These are phyloP conservation scores for Python bivittatus DNA, from an alignment of 2,113 vertebrate species.

Conservation along the genomic window DNA sequence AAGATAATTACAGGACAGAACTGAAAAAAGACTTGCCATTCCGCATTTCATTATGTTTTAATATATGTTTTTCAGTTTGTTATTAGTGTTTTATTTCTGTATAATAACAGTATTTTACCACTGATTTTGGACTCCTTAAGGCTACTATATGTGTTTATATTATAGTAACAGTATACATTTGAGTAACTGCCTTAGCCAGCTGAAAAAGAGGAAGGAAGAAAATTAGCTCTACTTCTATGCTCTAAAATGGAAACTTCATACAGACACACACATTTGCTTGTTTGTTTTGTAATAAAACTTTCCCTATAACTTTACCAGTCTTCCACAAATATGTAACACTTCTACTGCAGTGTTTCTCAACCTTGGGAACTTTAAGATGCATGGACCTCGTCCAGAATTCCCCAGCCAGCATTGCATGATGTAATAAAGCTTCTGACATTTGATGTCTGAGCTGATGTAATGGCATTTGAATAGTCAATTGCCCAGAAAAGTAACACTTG, in stretches of 20 bases:
- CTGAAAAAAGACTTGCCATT: slow-evolving; percentile 12
- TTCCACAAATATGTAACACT: not conserved
- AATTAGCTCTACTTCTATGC: not conserved
- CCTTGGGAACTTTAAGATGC: too few relatives aligned
- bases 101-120: not conserved
- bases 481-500: not conserved
- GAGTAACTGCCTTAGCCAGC: not conserved
- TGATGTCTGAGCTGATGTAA: not conserved
- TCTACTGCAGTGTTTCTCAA: too few relatives aligned
- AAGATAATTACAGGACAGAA: slow-evolving; percentile 61
- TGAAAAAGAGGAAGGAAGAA: not conserved
- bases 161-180: not conserved
- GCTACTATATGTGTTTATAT: not conserved
- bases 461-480: not conserved
- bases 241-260: not conserved
- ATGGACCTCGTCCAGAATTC: too few relatives aligned
- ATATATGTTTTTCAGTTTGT: not conserved
- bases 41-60: not conserved
- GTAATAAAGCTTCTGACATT: not conserved
- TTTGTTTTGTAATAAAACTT: not conserved
- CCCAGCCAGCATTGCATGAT: too few relatives aligned
- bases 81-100: not conserved
- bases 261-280: not conserved
- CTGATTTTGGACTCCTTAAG: not conserved
- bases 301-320: not conserved